Conservation (phyloP, 1,140 invertebrate genomes). For the Neodiprion pinetum region DNA sequence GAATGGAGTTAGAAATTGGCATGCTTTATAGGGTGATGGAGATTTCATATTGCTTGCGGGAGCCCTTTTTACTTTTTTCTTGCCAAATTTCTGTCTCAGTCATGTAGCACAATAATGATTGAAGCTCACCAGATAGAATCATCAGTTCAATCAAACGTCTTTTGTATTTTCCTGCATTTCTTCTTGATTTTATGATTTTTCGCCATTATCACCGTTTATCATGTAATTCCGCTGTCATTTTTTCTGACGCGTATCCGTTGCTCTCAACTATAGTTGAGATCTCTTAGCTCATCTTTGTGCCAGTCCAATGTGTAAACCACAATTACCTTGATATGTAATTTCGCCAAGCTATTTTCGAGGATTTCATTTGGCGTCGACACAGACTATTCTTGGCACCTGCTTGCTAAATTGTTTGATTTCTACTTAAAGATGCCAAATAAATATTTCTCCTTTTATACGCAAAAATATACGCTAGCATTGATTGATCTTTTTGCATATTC, state of each 20-base stretch:
- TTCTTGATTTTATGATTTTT: no score
- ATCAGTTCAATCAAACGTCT: no score
- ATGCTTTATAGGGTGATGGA: background rate
- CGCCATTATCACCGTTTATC: no score
- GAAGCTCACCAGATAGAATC: background rate
- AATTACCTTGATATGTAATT: no score
- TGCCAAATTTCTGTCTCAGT: background rate
- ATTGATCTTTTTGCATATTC: no score
- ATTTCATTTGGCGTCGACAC: background rate
- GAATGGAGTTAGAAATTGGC: slow-evolving; percentile 34
- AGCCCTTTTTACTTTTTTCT: background rate
- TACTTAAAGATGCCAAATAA: background rate
- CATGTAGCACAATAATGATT: background rate
- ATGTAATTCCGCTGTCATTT: no score
- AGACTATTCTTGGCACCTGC: background rate
- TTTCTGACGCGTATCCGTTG: background rate
- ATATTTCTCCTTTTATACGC: background rate
- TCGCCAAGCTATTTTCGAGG: background rate
- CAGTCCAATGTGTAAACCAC: no score
- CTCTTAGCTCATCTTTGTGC: background rate
- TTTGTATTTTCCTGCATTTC: no score
- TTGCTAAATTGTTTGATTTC: background rate
- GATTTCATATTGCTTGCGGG: background rate
- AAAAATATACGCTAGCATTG: no score
- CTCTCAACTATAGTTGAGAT: background rate